Evolutionary conservation across 2,113 vertebrate species (phyloP).

Genomic region (Argyrosomus japonicus): DNA sequence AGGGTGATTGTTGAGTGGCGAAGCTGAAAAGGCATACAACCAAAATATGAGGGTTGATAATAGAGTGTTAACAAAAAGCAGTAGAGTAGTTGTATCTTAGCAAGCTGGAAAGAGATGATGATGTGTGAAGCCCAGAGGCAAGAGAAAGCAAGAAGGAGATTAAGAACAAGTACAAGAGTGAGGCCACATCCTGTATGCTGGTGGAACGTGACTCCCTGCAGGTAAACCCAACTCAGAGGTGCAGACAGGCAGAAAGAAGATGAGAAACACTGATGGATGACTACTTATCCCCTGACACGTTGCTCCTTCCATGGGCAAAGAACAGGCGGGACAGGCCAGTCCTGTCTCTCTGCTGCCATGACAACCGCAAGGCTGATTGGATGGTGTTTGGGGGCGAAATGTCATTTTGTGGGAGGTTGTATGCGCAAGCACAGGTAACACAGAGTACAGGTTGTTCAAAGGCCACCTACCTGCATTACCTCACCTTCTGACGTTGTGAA

Average conservation of each 20-base stretch:
- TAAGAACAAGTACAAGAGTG: conserved; percentile 14
- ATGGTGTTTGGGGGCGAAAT: conserved; percentile 30
- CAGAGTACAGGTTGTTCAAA: conserved; percentile 37
- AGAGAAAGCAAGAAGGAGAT: background rate
- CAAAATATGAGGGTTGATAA: background rate
- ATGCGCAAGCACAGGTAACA: conserved; percentile 25
- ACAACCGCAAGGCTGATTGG: conserved; percentile 41
- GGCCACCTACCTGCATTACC: conserved; percentile 66
- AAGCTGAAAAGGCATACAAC: background rate
- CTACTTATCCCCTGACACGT: conserved; percentile 61
- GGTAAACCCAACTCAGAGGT: conserved; percentile 59
- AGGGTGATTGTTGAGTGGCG: background rate
- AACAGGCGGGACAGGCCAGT: conserved; percentile 49
- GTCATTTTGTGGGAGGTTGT: conserved; percentile 47
- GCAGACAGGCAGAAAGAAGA: conserved; percentile 74
- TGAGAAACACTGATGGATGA: conserved; percentile 68
- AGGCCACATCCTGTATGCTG: conserved; percentile 44
- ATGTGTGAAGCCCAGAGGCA: conserved; percentile 12
- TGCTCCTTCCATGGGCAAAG: conserved; percentile 38
- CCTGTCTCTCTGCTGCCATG: conserved; percentile 49
- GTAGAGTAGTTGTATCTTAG: background rate
- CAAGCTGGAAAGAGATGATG: background rate
- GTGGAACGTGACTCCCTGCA: conserved; percentile 73
- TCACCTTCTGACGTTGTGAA: conserved; percentile 36
- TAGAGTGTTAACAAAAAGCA: background rate